Base-by-base conservation (phyloP, 2,888 invertebrate species). In the Petrophora chlorosata region DNA sequence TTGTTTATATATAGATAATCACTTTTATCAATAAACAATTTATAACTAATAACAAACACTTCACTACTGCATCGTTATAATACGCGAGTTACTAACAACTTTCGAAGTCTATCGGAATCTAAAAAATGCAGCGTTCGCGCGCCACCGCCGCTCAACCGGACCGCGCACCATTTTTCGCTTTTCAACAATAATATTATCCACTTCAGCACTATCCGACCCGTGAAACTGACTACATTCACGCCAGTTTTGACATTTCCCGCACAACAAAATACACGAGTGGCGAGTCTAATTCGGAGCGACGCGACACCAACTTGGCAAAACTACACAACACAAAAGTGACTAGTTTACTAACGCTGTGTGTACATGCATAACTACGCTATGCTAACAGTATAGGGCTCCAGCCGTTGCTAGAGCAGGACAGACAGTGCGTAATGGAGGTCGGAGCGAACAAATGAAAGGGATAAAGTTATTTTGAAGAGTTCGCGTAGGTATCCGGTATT, bases 291-390 rank as follows among this genome's bases (percentile, higher is more conserved):
- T 78, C 77, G 56, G 79, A 69, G 59, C 77, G 70, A 71, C 76
- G 59, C 77, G 70, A 71, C 76, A 74, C 70, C 76, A 79, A 80
- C 79, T 83, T 81, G 79, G 81, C 83, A 76, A 79, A 82, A 81
- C 80, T 73, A 73, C 70, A 55, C 58, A 52, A 72, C 75, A 80
- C 78, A 84, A 82, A 82, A 81, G 72, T 75, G 79, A 80, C 82
- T 79, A 81, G 77, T 76, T 77, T 76, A 75, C 71, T 60, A 63
- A 64, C 67, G 66, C 67, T 61, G 64, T 61, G 67, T 64, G 65
- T 73, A 77, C 76, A 73, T 73, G 75, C 70, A 77, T 74, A 76
- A 74, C 75, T 65, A 69, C 59, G 58, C 64, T 60, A 63, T 61
- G 65, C 43, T 50, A 42, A 48, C 59, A 40, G 32, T 43, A 43